Evolutionary conservation across 2,888 invertebrate species (phyloP).

Genomic region (Portevinia maculata): DNA sequence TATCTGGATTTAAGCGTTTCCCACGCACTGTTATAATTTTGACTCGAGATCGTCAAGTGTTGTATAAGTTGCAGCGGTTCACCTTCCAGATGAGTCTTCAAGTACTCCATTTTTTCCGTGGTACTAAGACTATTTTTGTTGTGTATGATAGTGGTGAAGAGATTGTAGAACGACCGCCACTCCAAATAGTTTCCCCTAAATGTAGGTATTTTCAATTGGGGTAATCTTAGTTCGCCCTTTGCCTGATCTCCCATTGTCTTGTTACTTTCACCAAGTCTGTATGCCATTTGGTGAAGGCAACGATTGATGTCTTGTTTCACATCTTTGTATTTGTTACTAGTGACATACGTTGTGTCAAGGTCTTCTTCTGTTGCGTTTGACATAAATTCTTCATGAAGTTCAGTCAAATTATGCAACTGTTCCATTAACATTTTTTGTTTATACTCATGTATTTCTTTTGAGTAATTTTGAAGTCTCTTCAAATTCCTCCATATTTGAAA

Average conservation of each 20-base stretch:
- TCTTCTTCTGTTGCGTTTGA: background rate
- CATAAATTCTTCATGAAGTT: slow-evolving; percentile 19
- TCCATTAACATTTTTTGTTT: too few species aligned
- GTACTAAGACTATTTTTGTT: too few species aligned
- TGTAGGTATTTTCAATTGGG: background rate
- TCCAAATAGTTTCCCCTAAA: slow-evolving; percentile 12
- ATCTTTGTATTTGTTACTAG: background rate
- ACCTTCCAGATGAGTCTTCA: too few species aligned
- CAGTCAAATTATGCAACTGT: slow-evolving; percentile 12
- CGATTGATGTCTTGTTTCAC: slow-evolving; percentile 6
- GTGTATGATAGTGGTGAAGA: too few species aligned
- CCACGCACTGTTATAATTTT: slow-evolving; percentile 12
- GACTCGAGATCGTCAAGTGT: slow-evolving; percentile 13
- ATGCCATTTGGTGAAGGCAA: too few species aligned
- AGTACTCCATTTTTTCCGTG: slow-evolving; percentile 26
- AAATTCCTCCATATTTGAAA: too few species aligned
- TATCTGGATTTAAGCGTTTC: too few species aligned
- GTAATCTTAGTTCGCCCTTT: background rate
- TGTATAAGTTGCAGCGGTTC: slow-evolving; percentile 24
- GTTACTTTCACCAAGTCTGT: too few species aligned
- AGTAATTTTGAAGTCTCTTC: background rate
- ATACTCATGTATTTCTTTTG: slow-evolving; percentile 17
- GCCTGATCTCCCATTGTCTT: background rate
- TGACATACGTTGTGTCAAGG: background rate
- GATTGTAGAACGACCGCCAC: too few species aligned